Evolutionary conservation across 2,797 vertebrate species (phyloP), one percentile per base, ranked within the genome.

Genomic region (Scleropages formosus): DNA sequence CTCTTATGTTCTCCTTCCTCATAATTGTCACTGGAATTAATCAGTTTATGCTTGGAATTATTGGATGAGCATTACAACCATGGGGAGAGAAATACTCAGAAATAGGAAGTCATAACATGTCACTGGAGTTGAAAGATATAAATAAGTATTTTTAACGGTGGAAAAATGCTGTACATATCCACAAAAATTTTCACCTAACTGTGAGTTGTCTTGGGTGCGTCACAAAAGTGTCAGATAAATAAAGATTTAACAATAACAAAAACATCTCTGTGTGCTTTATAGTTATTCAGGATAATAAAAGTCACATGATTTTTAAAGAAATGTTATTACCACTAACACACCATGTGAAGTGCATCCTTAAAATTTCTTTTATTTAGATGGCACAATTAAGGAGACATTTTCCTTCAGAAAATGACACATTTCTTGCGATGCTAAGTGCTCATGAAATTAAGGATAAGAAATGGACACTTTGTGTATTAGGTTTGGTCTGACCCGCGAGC

Each of bases 391-490:
- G 15, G 27, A 59, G 20, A 44, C 49, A 70, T 74, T 76, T 56
- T 22, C 59, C 58, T 63, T 61, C n/a, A 22, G 56, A 78, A 79
- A 66, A 78, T 79, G 51, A 80, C 67, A 46, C 74, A 78, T 85
- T 85, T 82, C 72, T 81, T 80, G 77, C 53, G 47, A 53, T 13
- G 47, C 68, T 70, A 70, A 89, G 85, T 88, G 85, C 83, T 84
- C 80, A 81, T 87, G 88, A 82, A 58, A 78, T 81, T 80, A 75
- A 79, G 78, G 59, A 80, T 39, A 76, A 80, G 80, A 85, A 83
- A 87, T 80, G 73, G 80, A 82, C 74, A 79, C 73, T 77, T 53
- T 51, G 47, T 79, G 74, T 84, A 83, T 70, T 78, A 64, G 16
- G 18, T 66, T 22, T 74, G 15, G 65, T 71, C 80, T 77, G 65